Evolutionary conservation across 2,888 invertebrate species (phyloP).

Genomic region (Lagria hirta): DNA sequence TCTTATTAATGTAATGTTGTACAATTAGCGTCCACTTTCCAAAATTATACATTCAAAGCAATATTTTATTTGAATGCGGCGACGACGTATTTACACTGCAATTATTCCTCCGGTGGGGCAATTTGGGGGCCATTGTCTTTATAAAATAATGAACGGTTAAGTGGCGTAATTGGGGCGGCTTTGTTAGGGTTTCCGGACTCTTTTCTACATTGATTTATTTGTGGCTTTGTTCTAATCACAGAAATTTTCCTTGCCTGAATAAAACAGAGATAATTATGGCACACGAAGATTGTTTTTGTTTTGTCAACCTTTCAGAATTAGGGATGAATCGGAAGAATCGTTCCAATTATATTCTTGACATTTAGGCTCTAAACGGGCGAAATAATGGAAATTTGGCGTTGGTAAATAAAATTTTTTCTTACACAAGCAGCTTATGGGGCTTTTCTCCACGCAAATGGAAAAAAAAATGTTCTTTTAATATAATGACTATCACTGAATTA

Average conservation of each 20-base stretch:
- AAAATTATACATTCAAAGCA: constrained; percentile 21
- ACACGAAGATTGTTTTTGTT: constrained; percentile 16
- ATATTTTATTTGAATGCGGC: constrained; percentile 20
- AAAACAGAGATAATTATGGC: constrained; percentile 15
- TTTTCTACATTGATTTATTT: constrained; percentile 18
- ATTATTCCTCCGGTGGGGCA: constrained; percentile 15
- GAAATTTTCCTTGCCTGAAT: constrained; percentile 17
- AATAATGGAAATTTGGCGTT: too few species aligned
- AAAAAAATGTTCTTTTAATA: too few species aligned
- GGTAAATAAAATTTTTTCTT: too few species aligned
- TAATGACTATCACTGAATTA: too few species aligned
- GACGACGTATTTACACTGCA: constrained; percentile 15
- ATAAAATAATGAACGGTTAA: constrained; percentile 15
- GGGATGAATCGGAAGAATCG: too few species aligned
- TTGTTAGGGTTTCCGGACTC: constrained; percentile 4
- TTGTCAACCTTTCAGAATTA: too few species aligned
- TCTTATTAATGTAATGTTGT: constrained; percentile 20
- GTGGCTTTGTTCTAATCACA: constrained; percentile 18
- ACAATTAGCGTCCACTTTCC: constrained; percentile 21
- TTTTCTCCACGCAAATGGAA: too few species aligned
- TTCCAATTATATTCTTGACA: too few species aligned
- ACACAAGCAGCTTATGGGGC: too few species aligned
- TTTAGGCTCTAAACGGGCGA: too few species aligned
- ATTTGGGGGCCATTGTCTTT: constrained; percentile 13
- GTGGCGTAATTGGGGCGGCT: constrained; percentile 14